Evolutionary conservation across 2,113 vertebrate species (phyloP).

Genomic region (Mobula birostris): DNA sequence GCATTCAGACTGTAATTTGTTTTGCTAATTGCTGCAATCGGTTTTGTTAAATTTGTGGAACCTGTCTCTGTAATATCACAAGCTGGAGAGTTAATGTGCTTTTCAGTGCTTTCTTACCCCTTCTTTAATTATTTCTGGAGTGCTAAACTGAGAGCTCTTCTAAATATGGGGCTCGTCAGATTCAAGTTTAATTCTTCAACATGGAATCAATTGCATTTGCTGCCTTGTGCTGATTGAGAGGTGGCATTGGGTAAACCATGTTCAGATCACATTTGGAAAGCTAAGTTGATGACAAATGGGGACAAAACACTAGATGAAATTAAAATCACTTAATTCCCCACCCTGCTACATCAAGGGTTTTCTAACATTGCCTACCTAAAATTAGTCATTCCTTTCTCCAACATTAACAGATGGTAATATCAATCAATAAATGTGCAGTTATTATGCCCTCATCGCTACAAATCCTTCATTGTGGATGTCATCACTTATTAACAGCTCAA

Average conservation of each 20-base stretch:
- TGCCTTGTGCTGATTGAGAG: background rate
- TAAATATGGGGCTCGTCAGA: background rate
- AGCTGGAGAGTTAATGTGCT: conserved; percentile 31
- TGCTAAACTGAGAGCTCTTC: conserved; percentile 24
- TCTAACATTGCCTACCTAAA: background rate
- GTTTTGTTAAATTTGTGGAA: conserved; percentile 37
- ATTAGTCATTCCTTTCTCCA: background rate
- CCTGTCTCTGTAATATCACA: conserved; percentile 34
- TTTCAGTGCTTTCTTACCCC: conserved; percentile 17
- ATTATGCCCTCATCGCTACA: background rate
- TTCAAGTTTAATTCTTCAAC: conserved; percentile 16
- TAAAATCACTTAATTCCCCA: background rate
- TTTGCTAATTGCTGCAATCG: conserved; percentile 36
- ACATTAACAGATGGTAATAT: background rate
- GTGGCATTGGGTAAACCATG: background rate
- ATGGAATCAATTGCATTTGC: conserved; percentile 2
- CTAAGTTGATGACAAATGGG: background rate
- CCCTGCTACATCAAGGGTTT: no score
- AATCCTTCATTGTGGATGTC: background rate
- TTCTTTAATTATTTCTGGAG: conserved; percentile 35
- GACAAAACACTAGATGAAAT: background rate
- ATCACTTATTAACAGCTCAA: background rate
- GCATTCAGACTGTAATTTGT: conserved; percentile 32
- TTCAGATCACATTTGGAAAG: background rate
- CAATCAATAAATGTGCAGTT: background rate